These are phyloP conservation scores for Caenorhabditis becei DNA, from an alignment of 2,888 invertebrate species.

Conservation along the genomic window DNA sequence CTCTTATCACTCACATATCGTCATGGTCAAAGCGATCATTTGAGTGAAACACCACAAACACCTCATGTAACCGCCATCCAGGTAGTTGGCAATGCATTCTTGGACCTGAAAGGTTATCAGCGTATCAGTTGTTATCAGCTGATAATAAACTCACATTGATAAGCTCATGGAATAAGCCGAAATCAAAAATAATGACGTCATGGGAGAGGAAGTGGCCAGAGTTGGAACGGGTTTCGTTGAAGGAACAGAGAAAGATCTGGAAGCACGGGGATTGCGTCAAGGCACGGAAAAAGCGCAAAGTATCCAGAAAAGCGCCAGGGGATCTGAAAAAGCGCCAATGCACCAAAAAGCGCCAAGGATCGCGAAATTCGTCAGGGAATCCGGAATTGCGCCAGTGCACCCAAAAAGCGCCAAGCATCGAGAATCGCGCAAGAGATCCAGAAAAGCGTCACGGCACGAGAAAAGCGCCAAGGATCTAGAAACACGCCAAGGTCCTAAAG, in stretches of 20 bases:
- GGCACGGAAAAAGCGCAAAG: neutral
- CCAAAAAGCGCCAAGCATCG: neutral
- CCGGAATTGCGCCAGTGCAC: neutral
- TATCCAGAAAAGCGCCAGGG: too few relatives aligned
- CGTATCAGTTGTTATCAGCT: too few relatives aligned
- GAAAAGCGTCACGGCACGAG: neutral
- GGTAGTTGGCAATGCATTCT: constrained; percentile 79
- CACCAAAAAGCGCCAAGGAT: neutral
- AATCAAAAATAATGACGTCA: constrained; percentile 78
- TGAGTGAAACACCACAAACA: constrained; percentile 77
- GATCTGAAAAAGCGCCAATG: neutral
- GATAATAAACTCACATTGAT: constrained; percentile 64
- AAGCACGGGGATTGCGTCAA: constrained; percentile 10
- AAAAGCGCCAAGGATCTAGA: constrained; percentile 13
- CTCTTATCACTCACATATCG: constrained; percentile 56
- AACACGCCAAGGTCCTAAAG: too few relatives aligned
- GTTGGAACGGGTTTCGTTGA: constrained; percentile 70
- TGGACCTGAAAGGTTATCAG: constrained; percentile 69
- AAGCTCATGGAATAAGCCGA: constrained; percentile 75
- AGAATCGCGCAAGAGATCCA: neutral
- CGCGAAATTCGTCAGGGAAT: too few relatives aligned
- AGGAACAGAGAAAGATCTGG: constrained; percentile 74
- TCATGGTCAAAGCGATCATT: constrained; percentile 62
- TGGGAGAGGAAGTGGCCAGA: constrained; percentile 69
- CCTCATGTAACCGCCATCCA: constrained; percentile 78